Evolutionary conservation across 2,888 invertebrate species (phyloP).

Genomic region (Aleiodes leptofemur): DNA sequence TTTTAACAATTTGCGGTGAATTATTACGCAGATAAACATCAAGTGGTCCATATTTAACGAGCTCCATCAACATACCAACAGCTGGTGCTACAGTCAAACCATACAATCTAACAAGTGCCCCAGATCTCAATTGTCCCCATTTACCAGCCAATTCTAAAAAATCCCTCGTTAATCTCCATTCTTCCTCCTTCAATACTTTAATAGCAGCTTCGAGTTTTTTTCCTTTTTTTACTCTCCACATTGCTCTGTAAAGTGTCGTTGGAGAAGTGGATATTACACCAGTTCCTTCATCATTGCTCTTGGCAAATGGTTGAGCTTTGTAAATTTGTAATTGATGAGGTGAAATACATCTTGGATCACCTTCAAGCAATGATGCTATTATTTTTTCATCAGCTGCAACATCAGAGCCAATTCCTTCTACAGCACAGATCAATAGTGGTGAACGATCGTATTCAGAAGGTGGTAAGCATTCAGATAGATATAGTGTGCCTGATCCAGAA

Average conservation of each 20-base stretch:
- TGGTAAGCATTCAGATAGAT: constrained; percentile 86
- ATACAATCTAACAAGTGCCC: constrained; percentile 85
- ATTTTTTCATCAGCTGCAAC: constrained; percentile 78
- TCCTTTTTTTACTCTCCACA: constrained; percentile 86
- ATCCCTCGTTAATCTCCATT: constrained; percentile 78
- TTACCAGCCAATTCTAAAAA: constrained; percentile 86
- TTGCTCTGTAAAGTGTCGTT: constrained; percentile 79
- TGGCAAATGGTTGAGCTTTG: constrained; percentile 77
- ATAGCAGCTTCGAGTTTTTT: constrained; percentile 88
- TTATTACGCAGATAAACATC: constrained; percentile 81
- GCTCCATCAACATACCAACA: constrained; percentile 89
- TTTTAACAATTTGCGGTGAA: constrained; percentile 76
- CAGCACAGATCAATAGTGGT: constrained; percentile 81
- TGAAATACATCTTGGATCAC: constrained; percentile 81
- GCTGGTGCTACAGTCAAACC: constrained; percentile 87
- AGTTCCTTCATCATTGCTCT: constrained; percentile 51
- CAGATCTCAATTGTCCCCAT: constrained; percentile 87
- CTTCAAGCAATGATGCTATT: constrained; percentile 72
- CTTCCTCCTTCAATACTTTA: constrained; percentile 85
- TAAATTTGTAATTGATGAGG: constrained; percentile 83
- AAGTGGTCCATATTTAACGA: constrained; percentile 86
- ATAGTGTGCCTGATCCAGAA: constrained; percentile 74
- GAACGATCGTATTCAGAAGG: constrained; percentile 91
- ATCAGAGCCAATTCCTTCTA: constrained; percentile 78
- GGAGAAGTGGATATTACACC: constrained; percentile 58